Base-by-base conservation (phyloP, 2,113 vertebrate species). In the Forbesichthys agassizii region DNA sequence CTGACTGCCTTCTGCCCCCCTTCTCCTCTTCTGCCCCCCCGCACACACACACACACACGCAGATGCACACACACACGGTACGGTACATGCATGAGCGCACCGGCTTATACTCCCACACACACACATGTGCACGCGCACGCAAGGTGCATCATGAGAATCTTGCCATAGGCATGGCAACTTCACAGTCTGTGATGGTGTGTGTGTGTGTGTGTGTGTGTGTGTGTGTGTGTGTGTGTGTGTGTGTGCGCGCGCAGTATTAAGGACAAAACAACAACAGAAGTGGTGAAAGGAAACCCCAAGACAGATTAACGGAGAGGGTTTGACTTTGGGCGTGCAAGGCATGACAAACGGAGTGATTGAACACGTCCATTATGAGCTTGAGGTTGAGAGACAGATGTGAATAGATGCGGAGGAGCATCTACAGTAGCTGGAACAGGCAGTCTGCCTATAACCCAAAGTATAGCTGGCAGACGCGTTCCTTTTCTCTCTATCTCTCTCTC, bases 331-430 rank as follows among this genome's bases (percentile, higher is more conserved):
- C 88, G 75, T 75, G 75, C 63, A 65, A 83, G 67, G 77, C 82
- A 73, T 86, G 85, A 88, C 85, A 86, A 88, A 88, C 75, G 77
- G 73, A 82, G 81, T 83, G 85, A 82, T 69, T 91, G 79, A 87
- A 81, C 71, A 49, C 79, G 79, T 79, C 79, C 82, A 88, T 90
- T 88, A 87, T 86, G 73, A 74, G 75, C 16, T 36, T 69, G 61
- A 55, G 68, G 48, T 64, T 47, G 51, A 68, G 75, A 61, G 84
- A 86, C 67, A 79, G 78, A 75, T 72, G 83, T 84, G 85, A 87
- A 90, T 72, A 77, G 85, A 87, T 83, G 75, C 70, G 56, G 56
- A 68, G 68, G 85, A 64, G 77, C 77, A 70, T 64, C 27, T 27
- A 27, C 27, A 27, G 1, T 27, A 27, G 27, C 27, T 27, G 27